phyloP scores from a whole-genome alignment of 2,888 invertebrate genomes.

The Aethes cnicana region DNA sequence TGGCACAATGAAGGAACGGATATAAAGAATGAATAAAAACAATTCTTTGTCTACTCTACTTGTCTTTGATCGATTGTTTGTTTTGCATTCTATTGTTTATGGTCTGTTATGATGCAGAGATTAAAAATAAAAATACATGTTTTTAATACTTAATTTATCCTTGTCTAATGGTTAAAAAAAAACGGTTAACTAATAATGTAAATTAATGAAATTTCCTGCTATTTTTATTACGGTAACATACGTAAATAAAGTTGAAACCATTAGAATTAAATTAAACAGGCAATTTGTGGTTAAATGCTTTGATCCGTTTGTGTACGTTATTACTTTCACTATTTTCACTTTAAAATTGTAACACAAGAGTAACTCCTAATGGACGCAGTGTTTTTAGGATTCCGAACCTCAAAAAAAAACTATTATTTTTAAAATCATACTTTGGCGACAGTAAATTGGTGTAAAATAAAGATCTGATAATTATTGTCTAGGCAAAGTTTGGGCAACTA shows the following conservation, averaged over 20 bases:
- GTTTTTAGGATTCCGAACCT: too few relatives aligned
- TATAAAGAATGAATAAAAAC: slow-evolving; percentile 29
- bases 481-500: too few relatives aligned
- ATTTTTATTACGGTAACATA: slow-evolving; percentile 10
- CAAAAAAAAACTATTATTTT: too few relatives aligned
- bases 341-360: slow-evolving; percentile 8
- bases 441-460: too few relatives aligned
- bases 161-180: too few relatives aligned
- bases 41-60: slow-evolving; percentile 12
- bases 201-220: neutral
- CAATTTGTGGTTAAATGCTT: slow-evolving; percentile 23
- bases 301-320: slow-evolving; percentile 11
- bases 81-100: slow-evolving; percentile 15
- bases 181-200: too few relatives aligned
- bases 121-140: too few relatives aligned
- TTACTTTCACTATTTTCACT: slow-evolving; percentile 28
- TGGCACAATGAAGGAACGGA: slow-evolving; percentile 38
- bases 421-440: too few relatives aligned
- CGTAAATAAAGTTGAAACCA: slow-evolving; percentile 10
- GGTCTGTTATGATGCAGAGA: neutral
- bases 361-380: neutral
- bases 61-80: slow-evolving; percentile 24
- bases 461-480: too few relatives aligned
- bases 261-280: slow-evolving; percentile 12
- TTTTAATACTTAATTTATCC: neutral